These are phyloP conservation scores for Belonocnema kinseyi DNA, from an alignment of 1,140 invertebrate genomes.

Conservation along the genomic window DNA sequence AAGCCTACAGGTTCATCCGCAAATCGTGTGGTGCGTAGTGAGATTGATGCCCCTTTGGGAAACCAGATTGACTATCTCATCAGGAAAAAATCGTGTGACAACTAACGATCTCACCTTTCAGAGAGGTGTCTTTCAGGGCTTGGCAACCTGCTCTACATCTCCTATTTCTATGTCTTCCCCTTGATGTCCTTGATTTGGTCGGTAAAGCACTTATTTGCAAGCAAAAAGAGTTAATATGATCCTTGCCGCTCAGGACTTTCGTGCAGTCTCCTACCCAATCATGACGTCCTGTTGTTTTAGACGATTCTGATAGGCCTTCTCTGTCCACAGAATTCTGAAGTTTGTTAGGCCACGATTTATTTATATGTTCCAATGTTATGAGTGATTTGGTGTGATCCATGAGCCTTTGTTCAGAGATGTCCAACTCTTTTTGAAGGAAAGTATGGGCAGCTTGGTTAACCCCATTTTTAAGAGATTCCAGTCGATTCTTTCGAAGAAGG, in stretches of 20 bases:
- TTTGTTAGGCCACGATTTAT: background rate
- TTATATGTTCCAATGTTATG: background rate
- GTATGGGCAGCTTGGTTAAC: conserved; percentile 28
- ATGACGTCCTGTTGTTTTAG: background rate
- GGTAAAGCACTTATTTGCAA: conserved; percentile 2
- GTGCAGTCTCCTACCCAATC: conserved; percentile 3
- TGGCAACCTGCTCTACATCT: conserved; percentile 62
- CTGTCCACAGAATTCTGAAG: conserved; percentile 36
- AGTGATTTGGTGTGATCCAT: conserved; percentile 23
- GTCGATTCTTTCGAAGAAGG: background rate
- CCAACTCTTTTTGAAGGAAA: conserved; percentile 18
- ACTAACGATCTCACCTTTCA: too few species aligned
- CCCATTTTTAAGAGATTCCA: background rate
- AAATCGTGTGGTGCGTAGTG: too few species aligned
- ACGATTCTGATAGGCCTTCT: background rate
- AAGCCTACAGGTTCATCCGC: too few species aligned
- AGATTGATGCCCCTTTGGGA: too few species aligned
- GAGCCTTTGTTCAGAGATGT: background rate
- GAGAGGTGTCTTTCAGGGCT: too few species aligned
- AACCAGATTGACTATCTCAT: too few species aligned
- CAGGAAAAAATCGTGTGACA: too few species aligned
- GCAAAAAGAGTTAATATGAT: conserved; percentile 61
- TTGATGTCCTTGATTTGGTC: conserved; percentile 28
- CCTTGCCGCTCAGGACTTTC: conserved; percentile 36
- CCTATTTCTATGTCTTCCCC: background rate